These are phyloP conservation scores for Nyctibius bracteatus DNA, from an alignment of 2,113 vertebrate species.

Conservation along the genomic window DNA sequence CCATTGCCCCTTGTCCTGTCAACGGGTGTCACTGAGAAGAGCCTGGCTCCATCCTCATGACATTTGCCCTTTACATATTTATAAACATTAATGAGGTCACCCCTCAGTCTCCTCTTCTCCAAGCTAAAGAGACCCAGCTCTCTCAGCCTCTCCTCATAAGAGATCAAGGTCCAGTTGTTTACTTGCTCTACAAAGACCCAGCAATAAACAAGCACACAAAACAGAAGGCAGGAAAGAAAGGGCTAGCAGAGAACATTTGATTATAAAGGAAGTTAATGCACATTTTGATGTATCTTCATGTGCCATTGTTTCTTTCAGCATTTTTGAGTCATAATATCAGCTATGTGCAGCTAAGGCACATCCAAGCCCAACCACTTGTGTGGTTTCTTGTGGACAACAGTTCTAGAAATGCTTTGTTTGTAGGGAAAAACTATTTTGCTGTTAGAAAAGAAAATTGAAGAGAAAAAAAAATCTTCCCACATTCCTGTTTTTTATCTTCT, in stretches of 20 bases:
- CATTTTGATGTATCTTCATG: background rate
- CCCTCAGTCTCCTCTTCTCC: too few species aligned
- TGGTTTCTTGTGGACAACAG: background rate
- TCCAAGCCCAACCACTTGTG: background rate
- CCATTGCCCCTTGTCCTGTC: too few species aligned
- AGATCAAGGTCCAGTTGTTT: background rate
- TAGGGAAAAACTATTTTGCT: background rate
- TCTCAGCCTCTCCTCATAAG: too few species aligned
- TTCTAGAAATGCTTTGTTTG: background rate
- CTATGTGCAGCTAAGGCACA: background rate
- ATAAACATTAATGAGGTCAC: too few species aligned
- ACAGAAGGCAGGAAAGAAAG: background rate
- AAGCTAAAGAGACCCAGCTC: too few species aligned
- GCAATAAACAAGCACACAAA: background rate
- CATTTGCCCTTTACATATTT: too few species aligned
- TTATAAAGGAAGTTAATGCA: background rate
- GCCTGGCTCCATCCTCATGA: too few species aligned
- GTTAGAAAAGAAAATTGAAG: background rate
- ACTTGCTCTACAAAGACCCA: background rate
- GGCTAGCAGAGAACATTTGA: background rate
- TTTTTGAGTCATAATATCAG: background rate
- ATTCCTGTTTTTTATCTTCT: background rate
- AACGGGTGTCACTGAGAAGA: too few species aligned
- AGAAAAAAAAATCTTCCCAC: background rate
- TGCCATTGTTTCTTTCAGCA: background rate